Conservation (phyloP, 2,888 invertebrate species). For the Lycocerus yunnanus region DNA sequence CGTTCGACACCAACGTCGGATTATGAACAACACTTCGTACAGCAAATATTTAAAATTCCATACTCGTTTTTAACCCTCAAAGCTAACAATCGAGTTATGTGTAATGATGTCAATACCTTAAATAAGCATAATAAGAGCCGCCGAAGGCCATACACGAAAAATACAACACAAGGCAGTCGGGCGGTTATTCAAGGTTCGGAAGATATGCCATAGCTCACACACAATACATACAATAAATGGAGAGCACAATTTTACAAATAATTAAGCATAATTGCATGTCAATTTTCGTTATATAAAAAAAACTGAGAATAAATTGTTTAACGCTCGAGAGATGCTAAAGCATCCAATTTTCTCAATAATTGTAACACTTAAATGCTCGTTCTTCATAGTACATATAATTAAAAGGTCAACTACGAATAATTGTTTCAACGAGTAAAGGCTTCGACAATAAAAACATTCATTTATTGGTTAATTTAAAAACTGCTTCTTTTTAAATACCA, state of each 20-base stretch:
- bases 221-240: not conserved
- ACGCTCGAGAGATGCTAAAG: not conserved
- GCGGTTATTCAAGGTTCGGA: not conserved
- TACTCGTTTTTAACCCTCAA: not conserved
- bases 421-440: not conserved
- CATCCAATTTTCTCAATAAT: not conserved
- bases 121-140: not conserved
- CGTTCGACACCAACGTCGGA: not conserved
- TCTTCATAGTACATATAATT: not conserved
- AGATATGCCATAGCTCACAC: not conserved
- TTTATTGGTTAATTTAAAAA: not conserved
- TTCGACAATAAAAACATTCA: not conserved
- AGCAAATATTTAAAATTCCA: not conserved
- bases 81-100: not conserved
- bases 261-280: not conserved
- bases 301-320: not conserved
- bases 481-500: not conserved
- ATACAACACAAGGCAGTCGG: not conserved
- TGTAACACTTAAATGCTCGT: not conserved
- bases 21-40: not conserved
- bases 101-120: not conserved
- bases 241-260: not conserved
- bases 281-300: not conserved
- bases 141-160: not conserved
- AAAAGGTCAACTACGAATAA: not conserved